Evolutionary conservation across 1,140 invertebrate genomes (phyloP).

Genomic region (Tetramorium parvispinum): DNA sequence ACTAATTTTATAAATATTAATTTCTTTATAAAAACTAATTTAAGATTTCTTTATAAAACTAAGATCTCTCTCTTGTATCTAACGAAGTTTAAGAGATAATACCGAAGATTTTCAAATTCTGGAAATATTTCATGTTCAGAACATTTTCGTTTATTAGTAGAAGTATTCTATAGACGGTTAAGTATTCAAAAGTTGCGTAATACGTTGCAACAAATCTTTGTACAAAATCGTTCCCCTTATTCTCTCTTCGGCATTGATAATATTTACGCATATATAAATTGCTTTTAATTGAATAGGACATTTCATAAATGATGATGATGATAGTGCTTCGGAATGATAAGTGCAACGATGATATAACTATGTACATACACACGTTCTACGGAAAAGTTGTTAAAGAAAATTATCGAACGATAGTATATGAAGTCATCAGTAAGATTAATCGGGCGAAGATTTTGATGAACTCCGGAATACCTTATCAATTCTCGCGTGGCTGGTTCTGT

Average conservation of each 20-base stretch:
- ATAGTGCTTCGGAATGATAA: conserved; percentile 14
- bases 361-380: background rate
- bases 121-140: background rate
- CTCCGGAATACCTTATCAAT: background rate
- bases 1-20: too few relatives aligned
- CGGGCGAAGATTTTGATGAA: background rate
- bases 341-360: background rate
- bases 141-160: background rate
- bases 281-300: conserved; percentile 7
- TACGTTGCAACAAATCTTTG: background rate
- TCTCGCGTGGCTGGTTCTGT: background rate
- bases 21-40: background rate
- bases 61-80: background rate
- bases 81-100: background rate
- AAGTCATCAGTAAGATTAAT: conserved; percentile 47
- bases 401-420: conserved; percentile 39
- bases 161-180: background rate
- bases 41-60: background rate
- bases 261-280: conserved; percentile 10
- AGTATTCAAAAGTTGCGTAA: background rate
- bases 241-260: background rate
- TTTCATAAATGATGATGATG: background rate
- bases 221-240: background rate
- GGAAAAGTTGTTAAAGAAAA: background rate
- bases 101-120: background rate